Evolutionary conservation across 2,888 invertebrate genomes (phyloP), one percentile per base, ranked within the genome.

Genomic region (Apamea anceps): DNA sequence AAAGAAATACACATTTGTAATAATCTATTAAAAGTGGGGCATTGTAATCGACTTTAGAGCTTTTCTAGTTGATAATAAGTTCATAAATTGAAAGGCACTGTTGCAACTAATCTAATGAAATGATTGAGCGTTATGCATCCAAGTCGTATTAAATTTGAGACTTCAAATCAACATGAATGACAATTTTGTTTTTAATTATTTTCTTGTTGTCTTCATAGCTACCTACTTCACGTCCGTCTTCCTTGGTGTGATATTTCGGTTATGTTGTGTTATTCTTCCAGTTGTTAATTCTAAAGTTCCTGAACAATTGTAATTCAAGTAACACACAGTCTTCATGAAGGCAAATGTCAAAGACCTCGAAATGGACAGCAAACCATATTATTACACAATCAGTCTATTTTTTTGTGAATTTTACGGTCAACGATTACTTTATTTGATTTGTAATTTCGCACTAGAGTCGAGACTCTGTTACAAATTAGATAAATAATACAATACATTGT

Each of bases 391-490:
- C 65, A 28, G 18, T 28, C 0, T 5, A 51, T 62, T 83, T 82
- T 45, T 79, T 81, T 75, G 73, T 18, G 0, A 18, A 62, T 77
- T 79, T 87, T 80, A 83, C 80, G 78, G 81, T 81, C 81, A 85
- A 2, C 62, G 75, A 72, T 75, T 72, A 72, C 51, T 74, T 79
- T 71, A 81, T 45, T 54, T 13, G 48, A 51, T 68, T 71, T 70
- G 67, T 66, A 48, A 57, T 75, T 70, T 72, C 25, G 32, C 54
- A 66, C 45, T 66, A 66, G n/a, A 70, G 28, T 68, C 21, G 57
- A 63, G 32, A 72, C 66, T 25, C 57, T 71, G 48, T 75, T 62
- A 45, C 65, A 66, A 77, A 79, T 85, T 71, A n/a, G n/a, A n/a
- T n/a, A 72, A 73, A 81, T 79, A 81, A 62, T 72, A 65, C 15